Evolutionary conservation across 2,888 invertebrate genomes (phyloP).

Genomic region (Leptinotarsa peninsularis): DNA sequence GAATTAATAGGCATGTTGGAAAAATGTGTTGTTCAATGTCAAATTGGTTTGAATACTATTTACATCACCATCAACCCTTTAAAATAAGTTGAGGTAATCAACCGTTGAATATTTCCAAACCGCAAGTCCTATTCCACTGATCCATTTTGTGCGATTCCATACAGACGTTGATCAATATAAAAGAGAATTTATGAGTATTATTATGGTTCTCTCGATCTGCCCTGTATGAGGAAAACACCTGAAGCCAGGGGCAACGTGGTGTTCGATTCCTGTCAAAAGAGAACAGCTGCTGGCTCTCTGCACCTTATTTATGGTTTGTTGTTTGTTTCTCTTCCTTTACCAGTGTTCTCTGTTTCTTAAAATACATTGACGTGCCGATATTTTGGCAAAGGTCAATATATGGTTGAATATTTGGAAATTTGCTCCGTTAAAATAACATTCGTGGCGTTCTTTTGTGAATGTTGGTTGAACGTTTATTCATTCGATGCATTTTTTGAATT

Average conservation of each 20-base stretch:
- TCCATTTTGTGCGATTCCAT: background rate
- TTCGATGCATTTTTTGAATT: too few species aligned
- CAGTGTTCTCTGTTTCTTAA: slow-evolving; percentile 15
- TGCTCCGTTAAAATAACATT: background rate
- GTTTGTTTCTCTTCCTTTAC: slow-evolving; percentile 24
- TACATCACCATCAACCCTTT: too few species aligned
- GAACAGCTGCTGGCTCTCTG: slow-evolving; percentile 51
- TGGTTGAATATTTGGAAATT: background rate
- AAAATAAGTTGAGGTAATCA: background rate
- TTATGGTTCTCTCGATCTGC: slow-evolving; percentile 5
- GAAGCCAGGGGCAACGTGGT: slow-evolving; percentile 34
- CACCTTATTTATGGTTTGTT: slow-evolving; percentile 50
- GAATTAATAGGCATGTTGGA: too few species aligned
- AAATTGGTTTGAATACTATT: too few species aligned
- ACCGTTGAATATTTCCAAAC: background rate
- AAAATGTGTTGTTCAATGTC: too few species aligned
- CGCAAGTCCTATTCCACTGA: background rate
- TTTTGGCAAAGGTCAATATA: background rate
- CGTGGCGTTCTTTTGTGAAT: too few species aligned
- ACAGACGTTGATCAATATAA: background rate
- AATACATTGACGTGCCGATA: slow-evolving; percentile 22
- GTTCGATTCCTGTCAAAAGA: slow-evolving; percentile 49
- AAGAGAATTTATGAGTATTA: slow-evolving; percentile 3
- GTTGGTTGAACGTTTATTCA: too few species aligned
- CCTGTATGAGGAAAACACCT: slow-evolving; percentile 34